Evolutionary conservation across 1,140 invertebrate genomes (phyloP).

Genomic region (Aphaenogaster ashmeadi): DNA sequence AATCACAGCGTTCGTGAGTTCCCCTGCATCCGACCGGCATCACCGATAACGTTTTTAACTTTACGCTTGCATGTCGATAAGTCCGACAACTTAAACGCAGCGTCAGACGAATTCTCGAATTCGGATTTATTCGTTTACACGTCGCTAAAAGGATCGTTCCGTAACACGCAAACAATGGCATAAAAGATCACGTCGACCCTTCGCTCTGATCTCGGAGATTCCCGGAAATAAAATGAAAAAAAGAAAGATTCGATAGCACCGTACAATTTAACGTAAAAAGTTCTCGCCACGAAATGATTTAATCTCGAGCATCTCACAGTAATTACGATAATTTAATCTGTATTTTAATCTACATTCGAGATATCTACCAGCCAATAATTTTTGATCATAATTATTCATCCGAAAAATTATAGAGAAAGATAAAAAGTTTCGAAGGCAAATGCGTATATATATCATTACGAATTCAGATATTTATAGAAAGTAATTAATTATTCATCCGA

Average conservation of each 20-base stretch:
- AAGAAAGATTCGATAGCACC: neutral
- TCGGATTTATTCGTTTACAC: conserved; percentile 45
- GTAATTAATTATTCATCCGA: neutral
- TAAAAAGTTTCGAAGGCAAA: neutral
- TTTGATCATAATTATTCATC: neutral
- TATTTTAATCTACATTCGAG: conserved; percentile 6
- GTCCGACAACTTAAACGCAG: conserved; percentile 1
- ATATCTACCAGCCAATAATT: neutral
- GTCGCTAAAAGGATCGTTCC: neutral
- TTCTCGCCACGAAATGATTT: neutral
- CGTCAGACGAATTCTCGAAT: neutral
- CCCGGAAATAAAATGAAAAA: neutral
- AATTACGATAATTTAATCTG: conserved; percentile 11
- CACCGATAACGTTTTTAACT: conserved; percentile 51
- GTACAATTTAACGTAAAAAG: neutral
- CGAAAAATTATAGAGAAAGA: neutral
- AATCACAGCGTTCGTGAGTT: conserved; percentile 63
- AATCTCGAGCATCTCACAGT: neutral
- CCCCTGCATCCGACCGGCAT: neutral
- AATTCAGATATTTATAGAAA: neutral
- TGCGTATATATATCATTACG: neutral
- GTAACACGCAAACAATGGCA: neutral
- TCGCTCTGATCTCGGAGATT: neutral
- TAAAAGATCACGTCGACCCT: neutral
- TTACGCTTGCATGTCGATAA: conserved; percentile 50